These are phyloP conservation scores for Spatula clypeata DNA, from an alignment of 2,797 vertebrate genomes.

Conservation along the genomic window DNA sequence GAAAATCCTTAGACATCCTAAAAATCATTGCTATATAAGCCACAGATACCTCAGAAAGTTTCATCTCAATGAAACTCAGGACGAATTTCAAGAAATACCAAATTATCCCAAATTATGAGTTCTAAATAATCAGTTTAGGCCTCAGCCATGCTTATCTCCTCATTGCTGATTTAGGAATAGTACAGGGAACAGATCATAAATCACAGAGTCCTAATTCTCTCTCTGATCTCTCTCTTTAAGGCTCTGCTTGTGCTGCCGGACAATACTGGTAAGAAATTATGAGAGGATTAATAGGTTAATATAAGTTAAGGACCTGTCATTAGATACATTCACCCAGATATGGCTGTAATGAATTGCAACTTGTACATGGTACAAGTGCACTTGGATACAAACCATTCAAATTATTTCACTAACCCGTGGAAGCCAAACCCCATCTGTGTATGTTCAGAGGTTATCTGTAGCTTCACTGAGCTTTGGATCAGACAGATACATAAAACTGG, in stretches of 20 bases:
- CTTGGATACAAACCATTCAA: background rate
- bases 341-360: conserved; percentile 9
- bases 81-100: background rate
- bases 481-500: background rate
- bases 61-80: background rate
- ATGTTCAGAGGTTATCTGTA: background rate
- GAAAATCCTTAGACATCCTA: conserved; percentile 1
- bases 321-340: background rate
- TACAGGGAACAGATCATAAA: background rate
- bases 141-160: background rate
- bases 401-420: conserved; percentile 9
- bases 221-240: background rate
- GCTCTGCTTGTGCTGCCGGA: background rate
- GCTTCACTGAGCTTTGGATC: background rate
- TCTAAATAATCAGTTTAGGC: background rate
- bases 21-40: background rate
- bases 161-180: background rate
- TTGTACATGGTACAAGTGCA: background rate
- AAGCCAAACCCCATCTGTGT: background rate
- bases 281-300: background rate
- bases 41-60: background rate
- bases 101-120: background rate
- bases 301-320: background rate
- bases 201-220: background rate
- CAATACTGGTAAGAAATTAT: background rate